Evolutionary conservation across 2,888 invertebrate genomes (phyloP).

Genomic region (Lagria hirta): DNA sequence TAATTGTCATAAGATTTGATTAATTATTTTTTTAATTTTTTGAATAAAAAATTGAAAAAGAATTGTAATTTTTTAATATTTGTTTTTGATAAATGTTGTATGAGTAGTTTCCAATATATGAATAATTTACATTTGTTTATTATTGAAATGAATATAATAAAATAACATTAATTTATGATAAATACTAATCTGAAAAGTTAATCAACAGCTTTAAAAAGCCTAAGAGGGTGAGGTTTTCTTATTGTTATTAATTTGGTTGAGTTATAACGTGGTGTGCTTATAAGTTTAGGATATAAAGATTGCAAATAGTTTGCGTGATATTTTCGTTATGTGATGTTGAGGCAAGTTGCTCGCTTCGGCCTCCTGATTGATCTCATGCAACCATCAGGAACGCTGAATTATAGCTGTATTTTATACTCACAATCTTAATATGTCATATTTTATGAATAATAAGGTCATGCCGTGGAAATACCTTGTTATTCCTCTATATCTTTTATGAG

Average conservation of each 20-base stretch:
- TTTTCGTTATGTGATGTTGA: constrained; percentile 33
- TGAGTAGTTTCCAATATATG: too few species aligned
- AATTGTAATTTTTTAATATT: too few species aligned
- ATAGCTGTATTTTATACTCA: constrained; percentile 38
- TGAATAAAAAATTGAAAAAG: too few species aligned
- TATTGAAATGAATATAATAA: too few species aligned
- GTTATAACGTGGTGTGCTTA: constrained; percentile 4
- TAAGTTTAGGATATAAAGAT: constrained; percentile 17
- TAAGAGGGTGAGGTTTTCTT: too few species aligned
- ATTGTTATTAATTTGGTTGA: constrained; percentile 19
- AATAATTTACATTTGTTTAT: too few species aligned
- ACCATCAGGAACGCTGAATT: constrained; percentile 39
- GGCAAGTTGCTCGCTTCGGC: constrained; percentile 33
- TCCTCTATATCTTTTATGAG: constrained; percentile 8
- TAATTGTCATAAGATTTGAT: too few species aligned
- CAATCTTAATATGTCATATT: constrained; percentile 40
- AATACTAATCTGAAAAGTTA: too few species aligned
- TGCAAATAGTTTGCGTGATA: constrained; percentile 32
- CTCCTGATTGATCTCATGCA: constrained; percentile 40
- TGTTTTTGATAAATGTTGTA: too few species aligned
- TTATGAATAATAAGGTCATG: constrained; percentile 41
- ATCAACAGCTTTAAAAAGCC: too few species aligned
- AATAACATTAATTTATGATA: too few species aligned
- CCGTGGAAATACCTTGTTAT: constrained; percentile 24
- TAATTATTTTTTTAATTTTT: too few species aligned